phyloP scores from a whole-genome alignment of 2,113 vertebrate genomes.

The Fukomys damarensis region DNA sequence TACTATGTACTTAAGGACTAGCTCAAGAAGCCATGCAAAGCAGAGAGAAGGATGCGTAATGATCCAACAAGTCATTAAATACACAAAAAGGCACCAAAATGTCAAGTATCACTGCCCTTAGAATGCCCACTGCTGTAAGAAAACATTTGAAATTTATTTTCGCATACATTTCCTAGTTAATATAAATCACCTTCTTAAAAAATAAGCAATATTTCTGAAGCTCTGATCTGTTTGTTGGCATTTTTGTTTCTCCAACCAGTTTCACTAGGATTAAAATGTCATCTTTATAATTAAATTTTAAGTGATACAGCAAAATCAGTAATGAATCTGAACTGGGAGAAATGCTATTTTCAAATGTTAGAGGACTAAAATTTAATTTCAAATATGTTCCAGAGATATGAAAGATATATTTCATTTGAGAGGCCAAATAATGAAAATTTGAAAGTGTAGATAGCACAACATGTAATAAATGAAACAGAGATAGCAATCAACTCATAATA shows the following conservation, averaged over 20 bases:
- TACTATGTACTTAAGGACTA: conserved; percentile 69
- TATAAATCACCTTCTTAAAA: conserved; percentile 41
- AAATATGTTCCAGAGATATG: conserved; percentile 54
- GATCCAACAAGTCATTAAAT: conserved; percentile 73
- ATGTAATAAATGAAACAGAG: conserved; percentile 61
- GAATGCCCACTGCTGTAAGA: conserved; percentile 66
- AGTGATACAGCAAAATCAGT: conserved; percentile 44
- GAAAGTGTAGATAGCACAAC: conserved; percentile 54
- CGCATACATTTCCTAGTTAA: conserved; percentile 35
- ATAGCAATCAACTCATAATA: conserved; percentile 54
- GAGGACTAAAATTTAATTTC: conserved; percentile 67
- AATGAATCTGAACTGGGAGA: conserved; percentile 55
- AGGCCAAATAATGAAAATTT: conserved; percentile 43
- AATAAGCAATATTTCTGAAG: conserved; percentile 9
- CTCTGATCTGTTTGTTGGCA: conserved; percentile 55
- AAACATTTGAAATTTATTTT: conserved; percentile 71
- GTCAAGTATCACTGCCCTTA: conserved; percentile 68
- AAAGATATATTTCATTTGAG: conserved; percentile 61
- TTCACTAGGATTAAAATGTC: conserved; percentile 65
- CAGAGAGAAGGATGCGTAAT: conserved; percentile 67
- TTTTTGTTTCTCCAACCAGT: conserved; percentile 65
- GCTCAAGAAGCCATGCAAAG: conserved; percentile 58
- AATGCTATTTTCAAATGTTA: conserved; percentile 64
- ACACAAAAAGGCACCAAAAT: conserved; percentile 65
- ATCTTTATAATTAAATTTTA: conserved; percentile 69